These are phyloP conservation scores for Coregonus suidteri DNA, from an alignment of 2,797 vertebrate species.

Conservation along the genomic window DNA sequence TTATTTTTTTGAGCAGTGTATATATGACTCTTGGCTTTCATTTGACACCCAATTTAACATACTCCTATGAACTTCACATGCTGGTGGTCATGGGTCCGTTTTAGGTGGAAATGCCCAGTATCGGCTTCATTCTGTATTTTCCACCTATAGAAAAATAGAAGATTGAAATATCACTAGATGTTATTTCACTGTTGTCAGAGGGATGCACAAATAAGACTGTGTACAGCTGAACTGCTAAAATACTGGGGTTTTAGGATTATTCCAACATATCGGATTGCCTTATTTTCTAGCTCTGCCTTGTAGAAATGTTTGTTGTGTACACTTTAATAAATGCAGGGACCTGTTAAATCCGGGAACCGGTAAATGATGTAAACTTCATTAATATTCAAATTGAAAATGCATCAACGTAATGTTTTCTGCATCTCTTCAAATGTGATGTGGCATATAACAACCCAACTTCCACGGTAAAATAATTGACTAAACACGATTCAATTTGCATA, in stretches of 20 bases:
- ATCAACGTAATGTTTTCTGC: constrained; percentile 66
- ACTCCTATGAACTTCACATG: no score
- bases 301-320: constrained; percentile 47
- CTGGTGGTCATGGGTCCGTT: no score
- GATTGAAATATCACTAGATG: background rate
- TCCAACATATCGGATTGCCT: constrained; percentile 16
- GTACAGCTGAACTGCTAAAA: constrained; percentile 31
- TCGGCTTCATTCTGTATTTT: no score
- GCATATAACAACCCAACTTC: constrained; percentile 57
- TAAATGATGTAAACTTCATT: constrained; percentile 65
- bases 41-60: no score
- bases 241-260: constrained; percentile 29
- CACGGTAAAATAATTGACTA: constrained; percentile 62
- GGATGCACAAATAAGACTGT: background rate
- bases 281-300: constrained; percentile 36
- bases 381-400: constrained; percentile 69
- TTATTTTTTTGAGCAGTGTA: no score
- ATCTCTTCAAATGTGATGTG: constrained; percentile 66
- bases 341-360: constrained; percentile 53
- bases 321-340: constrained; percentile 51
- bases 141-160: no score
- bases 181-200: background rate
- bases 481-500: constrained; percentile 70
- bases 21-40: no score
- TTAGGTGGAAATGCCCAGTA: no score